A percentile compares a stretch with the other conserved stretches of the same genome.
These are phyloP conservation scores for Mesembrinibis cayennensis DNA, from an alignment of 2,113 vertebrate species.

Conservation along the genomic window DNA sequence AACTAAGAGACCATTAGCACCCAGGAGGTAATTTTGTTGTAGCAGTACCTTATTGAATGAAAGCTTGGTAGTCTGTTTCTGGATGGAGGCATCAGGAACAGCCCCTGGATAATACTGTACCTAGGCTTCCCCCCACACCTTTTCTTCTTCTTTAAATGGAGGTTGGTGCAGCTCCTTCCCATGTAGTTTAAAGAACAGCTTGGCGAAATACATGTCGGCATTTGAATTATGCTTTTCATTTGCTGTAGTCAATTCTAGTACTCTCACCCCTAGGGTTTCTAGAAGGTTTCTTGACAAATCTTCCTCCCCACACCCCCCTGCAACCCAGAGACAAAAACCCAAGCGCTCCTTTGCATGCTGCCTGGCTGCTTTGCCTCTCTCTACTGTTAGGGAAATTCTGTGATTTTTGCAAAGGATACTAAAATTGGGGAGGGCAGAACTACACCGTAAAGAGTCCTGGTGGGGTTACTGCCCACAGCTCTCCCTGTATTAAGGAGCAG, in stretches of 20 bases:
- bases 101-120: background rate
- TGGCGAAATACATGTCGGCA: background rate
- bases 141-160: background rate
- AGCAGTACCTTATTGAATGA: constrained; percentile 16
- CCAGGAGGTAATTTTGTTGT: constrained; percentile 20
- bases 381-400: background rate
- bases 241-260: background rate
- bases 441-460: background rate
- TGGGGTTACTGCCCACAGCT: background rate
- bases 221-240: constrained; percentile 44
- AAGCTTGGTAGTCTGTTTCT: constrained; percentile 15
- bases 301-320: background rate
- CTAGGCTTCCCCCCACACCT: background rate
- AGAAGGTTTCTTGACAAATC: background rate
- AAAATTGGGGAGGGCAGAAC: background rate
- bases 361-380: background rate
- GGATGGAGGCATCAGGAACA: background rate
- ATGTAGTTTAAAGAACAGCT: background rate
- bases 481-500: background rate
- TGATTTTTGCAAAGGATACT: background rate
- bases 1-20: background rate
- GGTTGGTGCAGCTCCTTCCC: background rate
- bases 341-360: background rate
- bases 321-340: background rate
- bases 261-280: background rate